Evolutionary conservation across 2,888 invertebrate genomes (phyloP), one percentile per base, ranked within the genome.

Genomic region (Cheilosia pagana): DNA sequence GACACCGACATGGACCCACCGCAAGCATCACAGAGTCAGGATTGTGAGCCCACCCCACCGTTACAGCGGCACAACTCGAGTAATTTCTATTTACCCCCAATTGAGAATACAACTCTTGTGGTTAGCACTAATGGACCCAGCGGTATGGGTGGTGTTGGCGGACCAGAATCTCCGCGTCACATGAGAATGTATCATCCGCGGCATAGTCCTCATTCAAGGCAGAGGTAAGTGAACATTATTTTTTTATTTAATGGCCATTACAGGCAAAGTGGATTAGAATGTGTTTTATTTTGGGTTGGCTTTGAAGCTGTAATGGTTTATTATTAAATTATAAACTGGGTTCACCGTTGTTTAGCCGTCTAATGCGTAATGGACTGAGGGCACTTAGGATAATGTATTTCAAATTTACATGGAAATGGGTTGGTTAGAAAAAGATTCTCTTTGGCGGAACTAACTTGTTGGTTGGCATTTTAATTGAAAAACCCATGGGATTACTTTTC

Each of bases 11-110:
- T 95, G 94, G 97, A 97, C 87, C 96, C 96, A n/a, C 96, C 96
- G 6, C 96, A 95, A 35, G 97, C 97, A 60, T 97, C 97, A 62
- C 97, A 97, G 92, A 96, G 96, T 65, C 96, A 96, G 88, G 98
- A 98, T 93, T 98, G 97, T 92, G 97, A 98, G 92, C 97, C 98
- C 8, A 97, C 98, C 88, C 98, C 97, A 59, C 96, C 96, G 72
- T 92, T 96, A 87, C 96, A 97, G 92, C 94, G 97, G 88, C 95
- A 96, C 89, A 97, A 97, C 89, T 97, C 97, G 77, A 96, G 95
- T 88, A 97, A 97, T 92, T 95, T 98, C 93, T 97, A 97, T 93
- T 94, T 96, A 91, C 96, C 96, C 81, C 95, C 95, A 79, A 93
- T 94, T 88, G 93, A 91, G 81, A 88, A 88, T 70, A 88, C 87